Evolutionary conservation across 2,113 vertebrate species (phyloP), one percentile per base, ranked within the genome.

Genomic region (Elgaria multicarinata): DNA sequence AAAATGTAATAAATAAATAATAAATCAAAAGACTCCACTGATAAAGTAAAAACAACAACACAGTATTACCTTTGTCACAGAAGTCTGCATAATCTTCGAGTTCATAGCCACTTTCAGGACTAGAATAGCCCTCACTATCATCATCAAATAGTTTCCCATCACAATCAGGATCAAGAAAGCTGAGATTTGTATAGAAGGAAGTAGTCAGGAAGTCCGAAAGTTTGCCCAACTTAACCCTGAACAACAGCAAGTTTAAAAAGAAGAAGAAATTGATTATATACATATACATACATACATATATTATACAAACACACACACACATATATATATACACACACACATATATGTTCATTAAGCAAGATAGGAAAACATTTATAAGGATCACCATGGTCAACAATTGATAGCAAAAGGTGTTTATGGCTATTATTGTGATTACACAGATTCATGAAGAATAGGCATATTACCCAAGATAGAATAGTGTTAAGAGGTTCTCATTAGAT

Each of bases 141-240:
- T 98, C 97, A 82, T 98, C 98, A 24, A 98, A 97, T 31, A 99
- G 93, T 84, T 97, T 97, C 10, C 98, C 97, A 3, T 98, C 98
- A 77, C 96, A 97, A 82, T 98, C 98, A 72, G 98, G 96, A 88
- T 99, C 99, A 96, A 99, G 95, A 94, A 99, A 99, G 92, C 98
- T 99, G 94, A 99, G 98, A 62, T 97, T 95, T 0, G 99, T 99
- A 95, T 98, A 98, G 93, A 98, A 99, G 22, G 99, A 99, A 3
- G 99, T 99, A 77, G 98, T 99, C 91, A 99, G 98, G 94, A 99
- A 98, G 89, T 98, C 98, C 33, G 98, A 97, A 3, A 99, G 97
- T 85, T 97, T 98, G 77, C 98, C 98, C 93, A 98, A 96, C 96
- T 99, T 98, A 86, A 99, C 98, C 94, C 99, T 99, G 90, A 91